These are phyloP conservation scores for Pavo muticus DNA, from an alignment of 2,113 vertebrate genomes.

Conservation along the genomic window DNA sequence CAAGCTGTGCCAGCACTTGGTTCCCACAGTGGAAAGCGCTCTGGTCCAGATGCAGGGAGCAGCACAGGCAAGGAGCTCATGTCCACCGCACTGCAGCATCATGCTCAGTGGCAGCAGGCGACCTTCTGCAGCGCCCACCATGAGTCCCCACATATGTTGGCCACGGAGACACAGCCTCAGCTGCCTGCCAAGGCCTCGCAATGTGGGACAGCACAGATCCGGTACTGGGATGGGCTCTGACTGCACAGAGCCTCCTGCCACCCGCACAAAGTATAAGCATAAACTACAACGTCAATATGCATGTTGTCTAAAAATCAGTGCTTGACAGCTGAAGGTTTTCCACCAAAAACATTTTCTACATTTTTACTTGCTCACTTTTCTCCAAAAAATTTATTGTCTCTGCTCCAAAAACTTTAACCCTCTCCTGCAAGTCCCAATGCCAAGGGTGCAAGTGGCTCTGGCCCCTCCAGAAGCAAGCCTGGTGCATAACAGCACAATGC, in stretches of 20 bases:
- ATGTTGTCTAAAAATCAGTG: not conserved
- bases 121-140: not conserved
- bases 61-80: not conserved
- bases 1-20: not conserved
- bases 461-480: not conserved
- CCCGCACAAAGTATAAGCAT: rapidly evolving
- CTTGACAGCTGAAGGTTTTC: not conserved
- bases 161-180: not conserved
- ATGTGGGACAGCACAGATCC: conserved; percentile 49
- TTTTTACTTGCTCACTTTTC: not conserved
- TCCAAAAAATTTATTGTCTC: not conserved
- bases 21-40: rapidly evolving
- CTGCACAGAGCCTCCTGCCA: not conserved
- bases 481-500: rapidly evolving
- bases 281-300: not conserved
- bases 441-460: not conserved
- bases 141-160: not conserved
- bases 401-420: not conserved
- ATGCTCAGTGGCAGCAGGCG: not conserved
- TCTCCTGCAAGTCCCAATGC: not conserved
- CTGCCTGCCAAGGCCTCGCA: conserved; percentile 34
- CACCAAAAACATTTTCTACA: not conserved
- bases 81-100: not conserved
- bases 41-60: rapidly evolving
- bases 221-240: not conserved